Evolutionary conservation across 2,888 invertebrate species (phyloP), one percentile per base, ranked within the genome.

Genomic region (Erebia ligea): DNA sequence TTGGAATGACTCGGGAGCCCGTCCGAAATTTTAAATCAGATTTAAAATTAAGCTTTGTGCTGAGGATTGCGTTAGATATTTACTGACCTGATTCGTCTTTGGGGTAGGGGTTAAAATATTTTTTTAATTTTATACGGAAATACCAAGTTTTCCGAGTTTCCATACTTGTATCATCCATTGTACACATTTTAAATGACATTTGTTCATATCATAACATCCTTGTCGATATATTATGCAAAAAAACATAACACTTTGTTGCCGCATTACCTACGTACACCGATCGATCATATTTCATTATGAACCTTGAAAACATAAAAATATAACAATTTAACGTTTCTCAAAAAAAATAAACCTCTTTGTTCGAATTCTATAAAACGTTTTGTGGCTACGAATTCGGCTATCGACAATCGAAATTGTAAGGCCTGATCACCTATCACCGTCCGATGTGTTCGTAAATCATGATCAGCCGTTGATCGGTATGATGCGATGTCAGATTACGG

Each of bases 401-500:
- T 87, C 87, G 84, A 86, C 86, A 87, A 86, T 88, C 89, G 70
- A 74, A 88, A 88, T 90, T 86, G 90, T 89, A 87, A 83, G 76
- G 79, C 82, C 82, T 81, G 90, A 88, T 89, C 88, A 90, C 85
- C 89, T 87, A 90, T 91, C 90, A 90, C 85, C 89, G 87, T 83
- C 81, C 85, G 85, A 81, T 86, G 86, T 86, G 86, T 90, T 84
- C 89, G 90, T 92, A 90, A 91, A 91, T 92, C 92, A 92, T 91
- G 92, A 90, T 90, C 90, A 89, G 85, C 80, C 87, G 90, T 87
- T 89, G 91, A 91, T 91, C 88, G 86, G 82, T 86, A 81, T 84
- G 91, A 91, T 91, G 86, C 86, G 87, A 88, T 81, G 91, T 91
- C 91, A 91, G 92, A 92, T 92, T 88, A 89, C 86, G 80, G 79